Evolutionary conservation across 2,113 vertebrate species (phyloP).

Genomic region (Serilophus lunatus): DNA sequence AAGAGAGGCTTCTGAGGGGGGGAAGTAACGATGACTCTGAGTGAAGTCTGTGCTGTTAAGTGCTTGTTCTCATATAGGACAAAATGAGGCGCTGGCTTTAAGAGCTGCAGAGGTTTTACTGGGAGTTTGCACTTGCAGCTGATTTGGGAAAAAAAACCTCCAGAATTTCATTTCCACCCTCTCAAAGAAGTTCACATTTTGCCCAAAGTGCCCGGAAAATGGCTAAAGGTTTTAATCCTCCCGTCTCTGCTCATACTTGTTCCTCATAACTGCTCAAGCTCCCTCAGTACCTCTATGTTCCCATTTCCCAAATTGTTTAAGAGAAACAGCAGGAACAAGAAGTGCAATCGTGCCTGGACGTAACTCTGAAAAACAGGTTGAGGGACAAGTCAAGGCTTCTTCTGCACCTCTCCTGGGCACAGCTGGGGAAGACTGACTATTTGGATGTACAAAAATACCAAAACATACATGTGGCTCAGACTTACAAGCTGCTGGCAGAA

Average conservation of each 20-base stretch:
- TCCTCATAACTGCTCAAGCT: background rate
- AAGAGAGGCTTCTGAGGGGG: background rate
- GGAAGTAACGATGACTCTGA: accelerated
- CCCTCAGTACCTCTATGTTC: background rate
- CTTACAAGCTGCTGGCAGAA: background rate
- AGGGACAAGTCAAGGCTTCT: background rate
- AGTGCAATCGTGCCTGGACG: background rate
- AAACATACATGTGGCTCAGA: background rate
- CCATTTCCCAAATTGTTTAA: background rate
- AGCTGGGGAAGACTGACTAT: background rate
- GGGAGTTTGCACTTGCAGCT: background rate
- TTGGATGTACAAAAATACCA: background rate
- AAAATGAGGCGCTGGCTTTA: background rate
- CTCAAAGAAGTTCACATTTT: background rate
- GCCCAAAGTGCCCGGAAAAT: background rate
- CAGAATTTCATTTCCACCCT: background rate
- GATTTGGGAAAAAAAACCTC: no score
- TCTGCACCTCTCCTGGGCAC: background rate
- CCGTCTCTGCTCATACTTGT: background rate
- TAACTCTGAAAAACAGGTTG: background rate
- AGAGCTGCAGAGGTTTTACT: background rate
- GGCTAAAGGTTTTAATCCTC: background rate
- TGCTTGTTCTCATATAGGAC: accelerated
- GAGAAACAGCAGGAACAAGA: background rate
- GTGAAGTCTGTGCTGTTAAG: background rate